phyloP scores from a whole-genome alignment of 2,113 vertebrate genomes.

The Callocephalon fimbriatum region DNA sequence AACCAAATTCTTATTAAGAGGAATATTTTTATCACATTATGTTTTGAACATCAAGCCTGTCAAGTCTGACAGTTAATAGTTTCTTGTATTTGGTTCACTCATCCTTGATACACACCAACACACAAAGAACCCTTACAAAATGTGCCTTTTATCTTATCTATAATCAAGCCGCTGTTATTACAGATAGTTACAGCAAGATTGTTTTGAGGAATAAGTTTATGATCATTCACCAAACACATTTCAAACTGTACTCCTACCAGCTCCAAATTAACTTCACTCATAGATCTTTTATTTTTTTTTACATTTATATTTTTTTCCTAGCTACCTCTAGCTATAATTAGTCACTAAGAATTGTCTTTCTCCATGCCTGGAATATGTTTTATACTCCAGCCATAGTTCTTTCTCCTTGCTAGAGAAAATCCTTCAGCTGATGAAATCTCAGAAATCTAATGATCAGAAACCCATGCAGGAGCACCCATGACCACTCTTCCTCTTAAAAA shows the following conservation, averaged over 20 bases:
- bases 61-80: not conserved
- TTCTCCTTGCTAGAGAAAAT: constrained; percentile 40
- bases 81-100: not conserved
- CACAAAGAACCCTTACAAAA: not conserved
- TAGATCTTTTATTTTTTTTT: not conserved
- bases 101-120: not conserved
- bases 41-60: not conserved
- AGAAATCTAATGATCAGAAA: constrained; percentile 43
- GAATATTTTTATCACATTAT: not conserved
- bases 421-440: constrained; percentile 5
- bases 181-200: not conserved
- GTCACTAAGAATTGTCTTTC: constrained; percentile 37
- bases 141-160: not conserved
- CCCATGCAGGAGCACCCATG: not conserved
- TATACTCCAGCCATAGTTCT: not conserved
- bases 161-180: not conserved
- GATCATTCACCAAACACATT: constrained; percentile 30
- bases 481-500: not conserved
- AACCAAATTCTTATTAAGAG: not conserved
- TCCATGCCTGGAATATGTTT: not conserved
- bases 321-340: constrained; percentile 44
- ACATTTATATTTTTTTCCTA: constrained; percentile 2
- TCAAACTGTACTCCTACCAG: not conserved
- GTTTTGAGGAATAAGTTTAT: constrained; percentile 20
- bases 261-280: constrained; percentile 31